phyloP scores from a whole-genome alignment of 2,113 vertebrate species.

The Machaerirhynchus nigripectus region DNA sequence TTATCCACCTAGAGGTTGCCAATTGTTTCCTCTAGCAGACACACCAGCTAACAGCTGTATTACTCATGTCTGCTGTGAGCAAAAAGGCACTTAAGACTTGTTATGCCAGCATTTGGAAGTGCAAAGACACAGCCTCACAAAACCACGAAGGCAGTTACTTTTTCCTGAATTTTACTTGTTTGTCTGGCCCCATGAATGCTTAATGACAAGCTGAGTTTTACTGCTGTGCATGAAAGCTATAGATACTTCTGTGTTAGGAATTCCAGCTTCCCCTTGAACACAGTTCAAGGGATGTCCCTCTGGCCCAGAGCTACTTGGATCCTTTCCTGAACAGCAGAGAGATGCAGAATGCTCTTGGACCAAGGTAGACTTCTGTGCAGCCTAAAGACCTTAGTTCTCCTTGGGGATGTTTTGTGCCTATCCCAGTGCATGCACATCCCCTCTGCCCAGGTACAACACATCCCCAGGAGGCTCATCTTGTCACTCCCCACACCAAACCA shows the following conservation, averaged over 20 bases:
- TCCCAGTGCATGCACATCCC: neutral
- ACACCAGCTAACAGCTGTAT: neutral
- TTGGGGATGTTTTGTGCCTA: neutral
- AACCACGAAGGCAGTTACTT: neutral
- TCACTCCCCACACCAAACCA: neutral
- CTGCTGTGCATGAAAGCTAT: neutral
- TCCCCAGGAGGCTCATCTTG: neutral
- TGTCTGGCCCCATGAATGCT: neutral
- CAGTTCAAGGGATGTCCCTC: neutral
- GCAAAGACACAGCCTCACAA: neutral
- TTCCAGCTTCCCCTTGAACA: neutral
- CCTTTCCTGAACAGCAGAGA: neutral
- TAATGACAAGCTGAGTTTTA: neutral
- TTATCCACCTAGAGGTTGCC: neutral
- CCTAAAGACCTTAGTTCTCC: neutral
- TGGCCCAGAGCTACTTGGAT: neutral
- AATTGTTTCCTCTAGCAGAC: neutral
- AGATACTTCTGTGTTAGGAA: neutral
- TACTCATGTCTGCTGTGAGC: neutral
- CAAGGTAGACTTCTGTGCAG: neutral
- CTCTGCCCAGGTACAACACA: neutral
- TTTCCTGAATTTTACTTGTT: neutral
- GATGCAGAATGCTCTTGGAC: neutral
- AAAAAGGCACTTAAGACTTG: conserved; percentile 8
- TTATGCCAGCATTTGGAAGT: neutral